Evolutionary conservation across 2,797 vertebrate species (phyloP).

Genomic region (Coilia nasus): DNA sequence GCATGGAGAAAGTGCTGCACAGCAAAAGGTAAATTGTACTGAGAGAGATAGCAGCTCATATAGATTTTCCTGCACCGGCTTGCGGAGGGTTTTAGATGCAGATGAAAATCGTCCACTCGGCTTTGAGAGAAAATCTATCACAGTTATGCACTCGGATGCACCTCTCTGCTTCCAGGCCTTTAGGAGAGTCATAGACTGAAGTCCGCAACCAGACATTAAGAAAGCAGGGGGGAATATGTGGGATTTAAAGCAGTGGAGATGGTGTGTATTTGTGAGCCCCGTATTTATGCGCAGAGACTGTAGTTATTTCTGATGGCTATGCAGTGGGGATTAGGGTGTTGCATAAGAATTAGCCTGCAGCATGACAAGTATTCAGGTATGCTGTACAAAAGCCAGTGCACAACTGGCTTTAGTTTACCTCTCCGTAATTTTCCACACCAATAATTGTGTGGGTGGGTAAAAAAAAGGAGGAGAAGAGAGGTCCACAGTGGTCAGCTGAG

Average conservation of each 20-base stretch:
- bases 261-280: not conserved
- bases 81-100: conserved; percentile 40
- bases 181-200: not conserved
- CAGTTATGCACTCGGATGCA: conserved; percentile 22
- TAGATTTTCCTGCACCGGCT: conserved; percentile 40
- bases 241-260: not conserved
- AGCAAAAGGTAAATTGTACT: not conserved
- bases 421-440: not conserved
- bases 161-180: conserved; percentile 31
- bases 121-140: conserved; percentile 48
- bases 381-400: not conserved
- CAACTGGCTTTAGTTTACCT: not conserved
- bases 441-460: not conserved
- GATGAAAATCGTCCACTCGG: conserved; percentile 41
- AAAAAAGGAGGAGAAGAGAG: not conserved
- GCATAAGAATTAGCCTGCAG: not conserved
- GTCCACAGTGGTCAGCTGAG: not conserved
- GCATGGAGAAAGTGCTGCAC: too few relatives aligned
- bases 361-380: not conserved
- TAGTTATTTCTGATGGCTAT: not conserved
- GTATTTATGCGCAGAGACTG: not conserved
- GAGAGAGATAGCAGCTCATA: conserved; percentile 35
- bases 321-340: not conserved
- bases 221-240: not conserved
- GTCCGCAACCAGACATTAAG: not conserved